Evolutionary conservation across 1,140 invertebrate genomes (phyloP), one percentile per base, ranked within the genome.

Genomic region (Drosophila serrata): DNA sequence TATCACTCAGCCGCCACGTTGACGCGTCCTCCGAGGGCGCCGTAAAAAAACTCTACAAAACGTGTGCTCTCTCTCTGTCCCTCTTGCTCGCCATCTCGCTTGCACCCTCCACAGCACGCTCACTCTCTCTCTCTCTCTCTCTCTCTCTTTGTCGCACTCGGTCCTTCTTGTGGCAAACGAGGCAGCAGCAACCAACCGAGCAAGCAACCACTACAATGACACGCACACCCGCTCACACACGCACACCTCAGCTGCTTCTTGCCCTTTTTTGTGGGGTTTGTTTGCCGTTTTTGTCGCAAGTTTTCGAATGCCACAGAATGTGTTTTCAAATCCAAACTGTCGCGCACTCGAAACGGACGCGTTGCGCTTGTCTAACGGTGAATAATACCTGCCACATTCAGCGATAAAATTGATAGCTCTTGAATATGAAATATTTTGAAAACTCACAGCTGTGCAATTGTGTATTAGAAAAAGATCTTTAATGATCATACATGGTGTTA

Each of bases 321-420:
- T 62, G 75, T 82, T 81, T 90, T 90, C 81, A 90, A 90, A 90
- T 90, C 85, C 60, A 90, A 90, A 90, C 62, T 90, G 85, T 85
- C 85, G 85, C 85, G 85, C 85, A 85, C 86, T 86, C 85, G 85
- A 90, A 72, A 85, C 85, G 85, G 86, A 90, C 85, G 85, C 85
- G 81, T 53, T 67, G 81, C 73, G 85, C 85, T 81, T 56, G 76
- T 48, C 75, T 75, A 68, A 42, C 80, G 73, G 58, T 40, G 6
- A 53, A 57, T n/a, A 17, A 35, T 29, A 46, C 24, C 17, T 19
- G 9, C 27, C 31, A 48, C 43, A 24, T 17, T 39, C 43, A 27
- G 15, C 19, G 7, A 31, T 46, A 13, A 3, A 24, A 13, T 24
- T 27, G 2, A 65, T 29, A 31, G 27, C 12, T 24, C 12, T 24